These are phyloP conservation scores for Sciaenops ocellatus DNA, from an alignment of 2,797 vertebrate genomes.

Conservation along the genomic window DNA sequence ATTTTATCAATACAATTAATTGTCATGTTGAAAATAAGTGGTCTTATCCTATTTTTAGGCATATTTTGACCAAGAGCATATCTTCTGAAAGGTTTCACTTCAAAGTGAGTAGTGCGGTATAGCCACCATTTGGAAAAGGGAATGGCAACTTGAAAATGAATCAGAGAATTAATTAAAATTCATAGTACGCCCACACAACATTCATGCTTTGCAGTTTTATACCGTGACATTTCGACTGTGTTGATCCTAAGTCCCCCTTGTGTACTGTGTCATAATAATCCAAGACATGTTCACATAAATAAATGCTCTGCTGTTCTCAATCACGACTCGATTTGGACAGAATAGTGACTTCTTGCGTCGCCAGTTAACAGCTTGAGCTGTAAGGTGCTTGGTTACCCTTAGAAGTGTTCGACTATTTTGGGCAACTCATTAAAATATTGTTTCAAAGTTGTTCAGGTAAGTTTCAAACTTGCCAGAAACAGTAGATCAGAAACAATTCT, in stretches of 20 bases:
- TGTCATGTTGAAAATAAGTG: too few species aligned
- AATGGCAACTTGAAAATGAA: constrained; percentile 28
- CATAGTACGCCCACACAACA: constrained; percentile 47
- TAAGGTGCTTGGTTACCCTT: constrained; percentile 6
- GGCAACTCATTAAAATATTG: neutral
- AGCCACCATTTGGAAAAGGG: constrained; percentile 34
- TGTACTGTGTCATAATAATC: constrained; percentile 18
- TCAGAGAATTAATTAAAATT: constrained; percentile 54
- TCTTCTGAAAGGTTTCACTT: constrained; percentile 3
- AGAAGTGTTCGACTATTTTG: neutral
- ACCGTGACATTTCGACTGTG: constrained; percentile 48
- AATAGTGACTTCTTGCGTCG: neutral
- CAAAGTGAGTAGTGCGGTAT: neutral
- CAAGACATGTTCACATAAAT: constrained; percentile 32
- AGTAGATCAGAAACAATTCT: neutral
- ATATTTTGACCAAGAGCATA: neutral
- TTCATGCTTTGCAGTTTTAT: constrained; percentile 31
- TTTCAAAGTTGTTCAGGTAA: neutral
- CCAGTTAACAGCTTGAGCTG: neutral
- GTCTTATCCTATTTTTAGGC: too few species aligned
- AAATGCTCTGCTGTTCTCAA: neutral
- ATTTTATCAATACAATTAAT: too few species aligned
- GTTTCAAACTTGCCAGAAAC: neutral
- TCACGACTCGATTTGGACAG: neutral
- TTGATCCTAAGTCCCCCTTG: constrained; percentile 22